Evolutionary conservation across 2,113 vertebrate genomes (phyloP), one percentile per base, ranked within the genome.

Genomic region (Ctenomys sociabilis): DNA sequence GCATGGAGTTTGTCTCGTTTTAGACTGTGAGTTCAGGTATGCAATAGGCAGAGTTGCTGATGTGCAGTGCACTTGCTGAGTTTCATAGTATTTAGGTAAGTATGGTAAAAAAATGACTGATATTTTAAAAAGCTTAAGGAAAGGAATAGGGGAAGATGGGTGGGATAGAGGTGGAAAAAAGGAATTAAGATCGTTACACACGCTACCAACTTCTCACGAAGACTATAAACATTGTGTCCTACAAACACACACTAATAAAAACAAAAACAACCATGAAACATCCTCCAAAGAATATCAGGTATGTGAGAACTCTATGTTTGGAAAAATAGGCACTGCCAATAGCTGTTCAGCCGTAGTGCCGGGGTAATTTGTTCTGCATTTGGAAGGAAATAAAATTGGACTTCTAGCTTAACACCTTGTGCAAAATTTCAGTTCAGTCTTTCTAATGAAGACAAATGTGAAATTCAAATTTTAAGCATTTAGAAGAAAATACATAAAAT

Each of bases 341-440:
- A 12, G 49, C 26, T 85, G 24, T 45, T 80, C 2, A 89, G 57
- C 49, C 28, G 24, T 35, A 63, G 26, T 82, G 28, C 7, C 61
- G 77, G 12, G 3, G 3, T 43, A 85, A 59, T 22, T 91, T 19
- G 13, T 45, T 66, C 45, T 32, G 35, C 2, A 49, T 37, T 90
- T 68, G 49, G 26, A 89, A 94, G 30, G 89, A 96, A 94, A 43
- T 84, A 70, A 63, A 73, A 82, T 26, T 72, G 35, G 30, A 57
- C 37, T 80, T 93, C 5, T 82, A 14, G n/a, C 32, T 78, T 40
- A 80, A 70, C 10, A 73, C 66, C 30, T 78, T 90, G 24, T 26
- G 83, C 4, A 68, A 26, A 87, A 95, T 90, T 73, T 92, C 32
- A 90, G 61, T 90, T 77, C 16, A 28, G 5, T 54, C 37, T 22